Conservation (phyloP, 2,113 vertebrate species). For the Taurulus bubalis region DNA sequence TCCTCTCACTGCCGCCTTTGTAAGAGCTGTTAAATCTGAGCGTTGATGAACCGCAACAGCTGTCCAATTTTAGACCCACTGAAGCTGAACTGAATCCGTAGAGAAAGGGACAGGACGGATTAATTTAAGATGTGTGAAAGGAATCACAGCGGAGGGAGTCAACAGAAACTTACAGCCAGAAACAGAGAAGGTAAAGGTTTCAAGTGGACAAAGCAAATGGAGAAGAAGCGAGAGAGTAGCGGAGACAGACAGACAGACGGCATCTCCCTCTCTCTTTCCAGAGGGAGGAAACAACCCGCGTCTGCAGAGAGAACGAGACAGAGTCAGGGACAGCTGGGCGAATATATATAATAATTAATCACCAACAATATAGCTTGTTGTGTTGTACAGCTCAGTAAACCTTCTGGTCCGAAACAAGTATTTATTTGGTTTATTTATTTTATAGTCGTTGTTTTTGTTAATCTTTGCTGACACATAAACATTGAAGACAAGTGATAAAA, state of each 20-base stretch:
- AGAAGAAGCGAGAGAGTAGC: constrained; percentile 63
- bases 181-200: constrained; percentile 62
- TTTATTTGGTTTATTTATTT: no score
- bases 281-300: constrained; percentile 70
- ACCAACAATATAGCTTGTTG: constrained; percentile 16
- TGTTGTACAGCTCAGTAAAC: background rate
- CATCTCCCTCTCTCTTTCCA: constrained; percentile 69
- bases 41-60: background rate
- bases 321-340: constrained; percentile 48
- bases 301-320: constrained; percentile 78
- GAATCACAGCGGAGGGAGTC: constrained; percentile 28
- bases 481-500: background rate
- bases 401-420: background rate
- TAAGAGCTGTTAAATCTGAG: background rate
- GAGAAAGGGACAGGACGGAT: background rate
- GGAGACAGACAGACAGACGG: constrained; percentile 75
- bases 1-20: constrained; percentile 1
- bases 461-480: background rate
- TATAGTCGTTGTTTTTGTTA: background rate
- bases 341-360: constrained; percentile 13
- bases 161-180: constrained; percentile 80
- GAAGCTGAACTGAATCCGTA: background rate
- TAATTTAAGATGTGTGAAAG: background rate
- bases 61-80: background rate
- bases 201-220: constrained; percentile 58